Percentiles rank a stretch among this genome's conserved stretches.
Conservation (phyloP, 2,888 invertebrate genomes). For the Drosophila tripunctata region DNA sequence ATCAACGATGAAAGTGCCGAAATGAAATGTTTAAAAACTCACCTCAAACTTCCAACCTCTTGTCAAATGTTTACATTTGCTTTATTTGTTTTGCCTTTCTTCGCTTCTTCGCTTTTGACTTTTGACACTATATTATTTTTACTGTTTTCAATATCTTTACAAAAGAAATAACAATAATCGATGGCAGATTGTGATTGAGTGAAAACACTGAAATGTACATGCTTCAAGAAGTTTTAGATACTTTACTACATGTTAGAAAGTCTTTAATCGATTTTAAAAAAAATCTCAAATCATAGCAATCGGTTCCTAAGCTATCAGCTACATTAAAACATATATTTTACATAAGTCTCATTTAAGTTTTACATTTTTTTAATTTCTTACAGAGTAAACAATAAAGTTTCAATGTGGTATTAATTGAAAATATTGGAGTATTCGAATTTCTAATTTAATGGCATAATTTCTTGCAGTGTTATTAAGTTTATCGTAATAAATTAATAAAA, state of each 20-base stretch:
- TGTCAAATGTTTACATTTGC: not conserved
- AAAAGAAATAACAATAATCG: not conserved
- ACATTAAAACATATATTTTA: too few species aligned
- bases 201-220: not conserved
- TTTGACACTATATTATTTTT: slow-evolving; percentile 36
- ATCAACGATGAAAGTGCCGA: slow-evolving; percentile 53
- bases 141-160: not conserved
- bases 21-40: slow-evolving; percentile 24
- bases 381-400: too few species aligned
- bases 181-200: too few species aligned
- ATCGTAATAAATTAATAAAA: too few species aligned
- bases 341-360: too few species aligned
- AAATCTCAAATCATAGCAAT: not conserved
- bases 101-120: slow-evolving; percentile 21
- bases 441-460: too few species aligned
- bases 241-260: not conserved
- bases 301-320: too few species aligned
- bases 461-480: too few species aligned
- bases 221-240: not conserved
- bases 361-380: too few species aligned
- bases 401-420: too few species aligned
- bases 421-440: too few species aligned
- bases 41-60: slow-evolving; percentile 1
- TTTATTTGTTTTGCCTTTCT: slow-evolving; percentile 6
- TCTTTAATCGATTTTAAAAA: too few species aligned